Evolutionary conservation across 2,113 vertebrate species (phyloP).

Genomic region (Pionites leucogaster): DNA sequence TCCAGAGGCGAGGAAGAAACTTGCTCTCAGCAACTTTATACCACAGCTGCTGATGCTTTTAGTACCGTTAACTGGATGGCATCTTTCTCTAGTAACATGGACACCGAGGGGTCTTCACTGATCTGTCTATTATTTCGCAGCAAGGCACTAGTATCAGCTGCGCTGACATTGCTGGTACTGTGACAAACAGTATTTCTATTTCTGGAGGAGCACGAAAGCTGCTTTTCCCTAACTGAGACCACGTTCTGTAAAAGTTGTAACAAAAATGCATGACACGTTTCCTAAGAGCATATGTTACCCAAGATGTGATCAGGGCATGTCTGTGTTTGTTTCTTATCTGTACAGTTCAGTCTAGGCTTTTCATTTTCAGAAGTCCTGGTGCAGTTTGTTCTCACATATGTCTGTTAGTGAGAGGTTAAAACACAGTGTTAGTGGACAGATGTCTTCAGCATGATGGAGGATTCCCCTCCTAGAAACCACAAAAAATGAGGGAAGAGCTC

Average conservation of each 20-base stretch:
- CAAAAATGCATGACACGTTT: not conserved
- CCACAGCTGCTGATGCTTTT: not conserved
- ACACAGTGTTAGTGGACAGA: not conserved
- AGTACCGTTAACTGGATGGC: not conserved
- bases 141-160: not conserved
- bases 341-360: not conserved
- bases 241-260: slow-evolving; percentile 3
- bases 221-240: not conserved
- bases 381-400: not conserved
- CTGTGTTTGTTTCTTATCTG: not conserved
- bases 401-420: not conserved
- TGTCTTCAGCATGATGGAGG: not conserved
- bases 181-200: slow-evolving; percentile 19
- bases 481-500: not conserved
- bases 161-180: not conserved
- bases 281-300: slow-evolving; percentile 29
- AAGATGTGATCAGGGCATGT: not conserved
- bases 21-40: not conserved
- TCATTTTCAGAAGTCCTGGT: not conserved
- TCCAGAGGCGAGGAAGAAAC: not conserved
- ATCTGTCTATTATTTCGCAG: not conserved
- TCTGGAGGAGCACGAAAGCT: slow-evolving; percentile 23
- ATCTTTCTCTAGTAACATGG: not conserved
- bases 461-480: not conserved
- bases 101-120: not conserved